Evolutionary conservation across 2,113 vertebrate species (phyloP), one percentile per base, ranked within the genome.

Genomic region (Scomber japonicus): DNA sequence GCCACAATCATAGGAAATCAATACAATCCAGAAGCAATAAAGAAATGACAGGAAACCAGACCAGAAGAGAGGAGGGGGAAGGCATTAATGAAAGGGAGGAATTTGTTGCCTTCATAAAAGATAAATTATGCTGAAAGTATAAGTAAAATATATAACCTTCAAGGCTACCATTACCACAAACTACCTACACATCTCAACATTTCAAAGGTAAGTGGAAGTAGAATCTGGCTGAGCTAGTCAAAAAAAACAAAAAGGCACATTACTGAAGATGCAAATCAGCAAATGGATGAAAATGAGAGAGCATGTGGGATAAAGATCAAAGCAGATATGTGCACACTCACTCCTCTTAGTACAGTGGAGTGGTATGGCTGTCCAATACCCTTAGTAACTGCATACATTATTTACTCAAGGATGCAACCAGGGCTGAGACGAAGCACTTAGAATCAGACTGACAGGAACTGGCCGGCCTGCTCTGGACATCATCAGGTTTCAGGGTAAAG

Each of bases 341-440:
- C 48, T 82, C 48, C 57, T 88, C 46, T 78, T 82, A 77, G 64
- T 74, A 64, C 45, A 5, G 67, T 17, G 13, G 75, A 71, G 86
- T 74, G 64, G 35, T 70, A 70, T 48, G 49, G 49, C 71, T 84
- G 82, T 85, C 82, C 75, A 67, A 74, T 88, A 82, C 55, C 72
- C 81, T 86, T 70, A 62, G 83, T 54, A 75, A 55, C 56, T 74
- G 56, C 87, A 92, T 95, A 46, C 82, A 95, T 95, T 93, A 94
- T 94, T 94, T 79, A 94, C 80, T 71, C 46, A 71, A 85, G 77
- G 78, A 86, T 80, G 85, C 71, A 80, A 81, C 64, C 68, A 45
- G 69, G 76, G 75, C 84, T 64, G 77, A 88, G 80, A 86, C n/a
- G 24, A 79, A 75, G 88, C 88, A 89, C 85, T 91, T 76, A 87